These are phyloP conservation scores for Mormoops blainvillei DNA, from an alignment of 2,113 vertebrate species.

Conservation along the genomic window DNA sequence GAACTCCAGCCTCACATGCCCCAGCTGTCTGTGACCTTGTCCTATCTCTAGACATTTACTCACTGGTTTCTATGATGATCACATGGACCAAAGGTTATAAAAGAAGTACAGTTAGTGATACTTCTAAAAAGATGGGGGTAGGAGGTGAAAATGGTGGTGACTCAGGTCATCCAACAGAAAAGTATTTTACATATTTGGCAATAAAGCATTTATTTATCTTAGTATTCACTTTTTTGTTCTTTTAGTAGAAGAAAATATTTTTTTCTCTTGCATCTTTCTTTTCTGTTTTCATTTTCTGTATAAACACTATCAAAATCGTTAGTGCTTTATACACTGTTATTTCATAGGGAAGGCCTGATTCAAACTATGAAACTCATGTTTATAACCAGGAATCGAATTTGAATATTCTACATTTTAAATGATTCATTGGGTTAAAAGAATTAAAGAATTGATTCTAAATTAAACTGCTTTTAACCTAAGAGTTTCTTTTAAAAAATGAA, in stretches of 20 bases:
- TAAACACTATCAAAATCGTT: background rate
- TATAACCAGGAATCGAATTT: slow-evolving; percentile 10
- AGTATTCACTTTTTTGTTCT: background rate
- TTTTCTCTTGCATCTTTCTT: background rate
- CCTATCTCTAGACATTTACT: background rate
- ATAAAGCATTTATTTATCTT: background rate
- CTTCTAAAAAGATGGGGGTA: background rate
- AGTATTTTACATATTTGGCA: background rate
- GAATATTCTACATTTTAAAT: background rate
- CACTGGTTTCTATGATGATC: background rate
- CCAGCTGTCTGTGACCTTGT: accelerated
- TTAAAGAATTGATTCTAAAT: background rate
- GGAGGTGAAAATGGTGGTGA: background rate
- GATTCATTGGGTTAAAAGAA: background rate
- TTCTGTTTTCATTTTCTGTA: background rate
- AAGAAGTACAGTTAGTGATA: background rate
- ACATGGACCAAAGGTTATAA: background rate
- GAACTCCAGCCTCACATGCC: background rate
- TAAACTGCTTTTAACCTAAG: background rate
- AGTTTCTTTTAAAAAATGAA: slow-evolving; percentile 29
- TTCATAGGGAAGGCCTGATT: background rate
- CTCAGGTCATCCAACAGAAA: background rate
- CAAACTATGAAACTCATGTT: background rate
- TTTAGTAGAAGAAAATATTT: background rate
- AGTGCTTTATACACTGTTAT: background rate